phyloP scores from a whole-genome alignment of 2,797 vertebrate genomes.

The Danio tinwini region DNA sequence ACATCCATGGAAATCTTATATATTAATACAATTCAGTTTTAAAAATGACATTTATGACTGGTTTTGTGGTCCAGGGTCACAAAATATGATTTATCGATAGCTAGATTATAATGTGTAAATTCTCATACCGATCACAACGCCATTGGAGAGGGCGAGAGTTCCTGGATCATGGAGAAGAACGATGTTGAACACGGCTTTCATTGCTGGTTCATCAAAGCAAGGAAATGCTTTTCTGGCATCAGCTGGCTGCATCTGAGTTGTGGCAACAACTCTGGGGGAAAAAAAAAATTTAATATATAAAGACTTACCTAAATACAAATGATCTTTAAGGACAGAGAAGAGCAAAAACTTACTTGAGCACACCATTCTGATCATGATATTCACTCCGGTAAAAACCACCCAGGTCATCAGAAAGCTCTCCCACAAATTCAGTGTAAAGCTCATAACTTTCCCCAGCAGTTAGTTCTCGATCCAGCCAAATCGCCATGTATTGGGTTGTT shows the following conservation, averaged over 20 bases:
- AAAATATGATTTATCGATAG: no score
- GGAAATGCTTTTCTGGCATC: slow-evolving; percentile 93
- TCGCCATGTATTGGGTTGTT: slow-evolving; percentile 85
- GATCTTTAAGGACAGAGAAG: not conserved
- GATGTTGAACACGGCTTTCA: slow-evolving; percentile 89
- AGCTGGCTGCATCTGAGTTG: slow-evolving; percentile 90
- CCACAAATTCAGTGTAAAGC: slow-evolving; percentile 77
- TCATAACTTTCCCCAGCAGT: slow-evolving; percentile 65
- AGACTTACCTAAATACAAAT: not conserved
- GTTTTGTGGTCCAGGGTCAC: no score
- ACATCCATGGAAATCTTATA: no score
- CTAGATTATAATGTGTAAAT: no score
- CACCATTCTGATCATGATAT: slow-evolving; percentile 68
- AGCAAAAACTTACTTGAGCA: slow-evolving; percentile 74
- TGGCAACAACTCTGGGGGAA: slow-evolving; percentile 84
- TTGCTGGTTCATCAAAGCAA: slow-evolving; percentile 93
- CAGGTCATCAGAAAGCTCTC: slow-evolving; percentile 87
- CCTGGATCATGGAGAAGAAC: slow-evolving; percentile 74
- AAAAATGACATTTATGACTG: no score
- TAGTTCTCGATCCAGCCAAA: slow-evolving; percentile 72
- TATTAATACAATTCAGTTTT: no score
- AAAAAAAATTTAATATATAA: not conserved
- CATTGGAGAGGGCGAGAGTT: slow-evolving; percentile 84
- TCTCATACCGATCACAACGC: slow-evolving; percentile 73
- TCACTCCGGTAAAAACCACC: slow-evolving; percentile 92